These are phyloP conservation scores for Manacus vitellinus DNA, from an alignment of 2,113 vertebrate species.

Conservation along the genomic window DNA sequence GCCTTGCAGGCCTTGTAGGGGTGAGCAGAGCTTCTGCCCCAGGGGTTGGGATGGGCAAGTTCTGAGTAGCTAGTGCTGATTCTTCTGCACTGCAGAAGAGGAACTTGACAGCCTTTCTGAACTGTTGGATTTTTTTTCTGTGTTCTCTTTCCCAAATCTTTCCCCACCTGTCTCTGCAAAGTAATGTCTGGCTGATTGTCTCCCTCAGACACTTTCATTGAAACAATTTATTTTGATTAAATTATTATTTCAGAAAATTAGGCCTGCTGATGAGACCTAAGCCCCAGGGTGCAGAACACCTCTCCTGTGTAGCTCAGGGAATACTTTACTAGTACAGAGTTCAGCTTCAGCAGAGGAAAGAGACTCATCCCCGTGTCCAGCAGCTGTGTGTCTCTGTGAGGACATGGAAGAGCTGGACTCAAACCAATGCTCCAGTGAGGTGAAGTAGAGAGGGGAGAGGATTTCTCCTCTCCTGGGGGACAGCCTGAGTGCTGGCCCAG, in stretches of 20 bases:
- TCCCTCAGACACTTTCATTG: not conserved
- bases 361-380: not conserved
- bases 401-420: constrained; percentile 19
- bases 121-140: not conserved
- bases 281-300: not conserved
- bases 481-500: not conserved
- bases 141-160: not conserved
- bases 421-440: not conserved
- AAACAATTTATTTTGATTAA: not conserved
- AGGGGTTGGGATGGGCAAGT: accelerated
- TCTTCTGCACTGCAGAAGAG: not conserved
- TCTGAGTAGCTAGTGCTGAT: not conserved
- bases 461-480: not conserved
- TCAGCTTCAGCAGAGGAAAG: not conserved
- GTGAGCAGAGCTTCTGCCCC: not conserved
- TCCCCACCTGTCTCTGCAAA: not conserved
- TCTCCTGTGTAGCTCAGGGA: not conserved
- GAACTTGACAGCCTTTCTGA: not conserved
- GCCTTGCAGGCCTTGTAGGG: not conserved
- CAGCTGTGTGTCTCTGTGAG: constrained; percentile 1
- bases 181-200: not conserved
- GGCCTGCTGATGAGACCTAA: not conserved
- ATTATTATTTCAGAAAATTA: not conserved
- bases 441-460: not conserved
- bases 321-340: not conserved